Evolutionary conservation across 1,140 invertebrate species (phyloP).

Genomic region (Macrotrachela quadricornifera): DNA sequence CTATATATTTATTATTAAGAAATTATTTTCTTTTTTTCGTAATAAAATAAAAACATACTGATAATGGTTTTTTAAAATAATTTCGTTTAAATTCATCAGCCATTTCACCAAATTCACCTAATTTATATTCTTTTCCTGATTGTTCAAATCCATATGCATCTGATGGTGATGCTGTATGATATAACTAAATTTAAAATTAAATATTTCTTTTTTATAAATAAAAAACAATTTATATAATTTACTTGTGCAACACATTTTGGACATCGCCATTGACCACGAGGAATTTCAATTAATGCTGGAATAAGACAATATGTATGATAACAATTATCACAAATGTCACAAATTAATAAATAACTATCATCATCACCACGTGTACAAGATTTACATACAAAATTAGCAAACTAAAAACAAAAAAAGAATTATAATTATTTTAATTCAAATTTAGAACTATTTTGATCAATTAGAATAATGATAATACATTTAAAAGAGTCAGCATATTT

Average conservation of each 20-base stretch:
- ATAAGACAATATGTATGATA: conserved; percentile 91
- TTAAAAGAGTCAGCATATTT: too few species aligned
- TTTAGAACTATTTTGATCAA: too few species aligned
- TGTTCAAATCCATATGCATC: conserved; percentile 96
- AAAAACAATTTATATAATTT: conserved; percentile 16
- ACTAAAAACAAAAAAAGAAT: neutral
- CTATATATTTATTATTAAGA: neutral
- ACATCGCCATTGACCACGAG: conserved; percentile 45
- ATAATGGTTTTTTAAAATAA: conserved; percentile 80
- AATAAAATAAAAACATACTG: too few species aligned
- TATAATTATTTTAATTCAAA: neutral
- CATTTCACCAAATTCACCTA: conserved; percentile 93
- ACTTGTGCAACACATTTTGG: conserved; percentile 57
- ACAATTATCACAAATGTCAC: conserved; percentile 81
- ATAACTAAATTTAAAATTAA: conserved; percentile 4
- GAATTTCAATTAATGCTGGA: conserved; percentile 72
- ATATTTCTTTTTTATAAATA: neutral
- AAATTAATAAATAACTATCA: conserved; percentile 73
- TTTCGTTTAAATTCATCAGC: conserved; percentile 96
- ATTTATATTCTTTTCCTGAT: conserved; percentile 69
- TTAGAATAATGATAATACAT: too few species aligned
- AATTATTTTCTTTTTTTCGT: neutral
- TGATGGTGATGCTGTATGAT: conserved; percentile 46
- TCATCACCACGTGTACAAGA: conserved; percentile 71
- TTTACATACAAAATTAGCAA: neutral